Evolutionary conservation across 1,140 invertebrate species (phyloP), one percentile per base, ranked within the genome.

Genomic region (Trichomalopsis sarcophagae): DNA sequence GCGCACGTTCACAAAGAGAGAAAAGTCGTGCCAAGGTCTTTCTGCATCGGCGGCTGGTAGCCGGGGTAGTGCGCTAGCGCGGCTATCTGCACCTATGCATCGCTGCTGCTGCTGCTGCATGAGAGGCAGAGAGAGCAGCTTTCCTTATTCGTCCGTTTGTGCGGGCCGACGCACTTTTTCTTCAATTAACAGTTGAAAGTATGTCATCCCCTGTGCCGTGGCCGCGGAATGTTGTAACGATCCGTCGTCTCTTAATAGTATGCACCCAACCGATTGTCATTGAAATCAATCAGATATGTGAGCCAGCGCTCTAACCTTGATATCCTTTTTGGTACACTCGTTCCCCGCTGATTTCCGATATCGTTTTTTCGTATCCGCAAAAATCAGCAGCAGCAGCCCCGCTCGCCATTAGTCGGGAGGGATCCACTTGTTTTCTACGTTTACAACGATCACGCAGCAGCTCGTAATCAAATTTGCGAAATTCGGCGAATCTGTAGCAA

Each of bases 141-240:
- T 73, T 75, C 84, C 84, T 86, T 86, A 86, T 86, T 83, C 50
- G 85, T 86, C 81, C 74, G 76, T 36, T 68, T 75, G 66, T 83
- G 2, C 50, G 55, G 81, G 62, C 84, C 80, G 74, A 76, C 74
- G 47, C 76, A 86, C 74, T 86, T 71, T 86, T 86, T 86, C 68
- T 83, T 82, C 82, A 82, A 86, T 86, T 86, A 83, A 83, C 82
- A 62, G 75, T 55, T 5, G 47, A 62, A 78, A 78, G 47, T 78
- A 78, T 78, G 76, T 66, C 76, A 78, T 78, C 76, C 76, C 76
- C 50, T 7, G 50, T 55, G 2, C 13, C 50, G 75, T 66, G 81
- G 23, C 68, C 17, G 6, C 69, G 66, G 83, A 73, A 50, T 79
- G 55, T 84, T 62, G 76, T 71, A 78, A 78, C 76, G 76, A 78